Base-by-base conservation (phyloP, 1,140 invertebrate genomes). In the Diprion similis region DNA sequence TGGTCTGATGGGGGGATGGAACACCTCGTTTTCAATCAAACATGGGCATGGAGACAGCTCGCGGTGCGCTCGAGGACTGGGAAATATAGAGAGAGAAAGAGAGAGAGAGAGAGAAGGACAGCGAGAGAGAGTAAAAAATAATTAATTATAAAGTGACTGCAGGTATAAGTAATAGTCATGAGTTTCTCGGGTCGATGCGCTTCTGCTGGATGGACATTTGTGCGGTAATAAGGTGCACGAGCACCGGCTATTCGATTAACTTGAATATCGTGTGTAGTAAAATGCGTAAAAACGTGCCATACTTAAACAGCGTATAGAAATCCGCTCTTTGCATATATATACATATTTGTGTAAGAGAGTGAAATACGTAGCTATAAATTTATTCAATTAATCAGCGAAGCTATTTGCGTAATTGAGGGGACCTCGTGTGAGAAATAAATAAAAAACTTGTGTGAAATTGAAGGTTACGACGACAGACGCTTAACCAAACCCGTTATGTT, bases 341-440 rank as follows among this genome's bases (percentile, higher is more conserved):
- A 51, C 48, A 51, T 51, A 51, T 51, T 15, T n/a, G 24, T 37
- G 6, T 37, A 37, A 37, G 51, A 13, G 3, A 59, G n/a, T 59
- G 51, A 59, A 59, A 59, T 59, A 59, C 51, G 51, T 15, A 59
- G 51, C 51, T 59, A 59, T 59, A 59, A 59, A 59, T 59, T 59
- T 59, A 59, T 59, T 59, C 51, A 59, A 59, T 59, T 59, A 59
- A 59, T 59, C 51, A 59, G 9, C 51, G 51, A 59, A 15, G 51
- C 51, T 59, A 59, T 59, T 59, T 59, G 51, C 51, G 51, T 59
- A 59, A 59, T 59, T 59, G 51, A 59, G n/a, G n/a, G 51, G 51
- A 59, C n/a, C 51, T 13, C 6, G 51, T 13, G 51, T 13, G 0
- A 59, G 11, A 59, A 59, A 59, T 59, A 59, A 59, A 59, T 9